Base-by-base conservation (phyloP, 2,797 vertebrate genomes). In the Agapornis canus region DNA sequence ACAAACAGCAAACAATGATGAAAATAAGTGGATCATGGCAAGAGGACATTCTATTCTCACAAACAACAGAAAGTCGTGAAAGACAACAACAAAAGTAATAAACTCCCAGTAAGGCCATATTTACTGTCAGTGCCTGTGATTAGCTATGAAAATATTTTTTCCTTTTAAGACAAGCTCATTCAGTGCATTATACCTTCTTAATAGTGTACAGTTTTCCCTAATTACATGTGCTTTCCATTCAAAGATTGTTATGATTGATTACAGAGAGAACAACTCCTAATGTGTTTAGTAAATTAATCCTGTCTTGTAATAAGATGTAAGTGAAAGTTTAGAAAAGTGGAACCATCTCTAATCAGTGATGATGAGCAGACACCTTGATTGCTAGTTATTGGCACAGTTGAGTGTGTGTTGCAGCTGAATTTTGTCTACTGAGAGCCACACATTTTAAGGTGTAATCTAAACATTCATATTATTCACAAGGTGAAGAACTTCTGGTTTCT, bases 71-170 rank as follows among this genome's bases (percentile, higher is more conserved):
- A 90, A 95, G 39, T 73, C 47, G 80, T 13, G 1, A 66, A 83
- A 86, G 69, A 94, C 78, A 86, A 78, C 61, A 57, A 92, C 77
- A 72, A 31, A 91, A 93, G 18, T 51, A 77, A 85, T 48, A 63
- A 94, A 92, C 45, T 91, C 83, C 92, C 91, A 84, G 59, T 92
- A 97, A 97, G 92, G 92, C 14, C 72, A 48, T 75, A 89, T 92
- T 92, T 89, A 75, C 89, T 93, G 93, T 84, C 90, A 72, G 31
- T 90, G 92, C 94, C 96, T 96, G 94, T 81, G 48, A 90, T 76
- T 37, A 84, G 21, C 52, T 68, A 71, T 23, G 27, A 80, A 94
- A 95, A 77, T 21, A 64, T 29, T 61, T 78, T 49, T 15, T 52
- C 69, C 6, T 72, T 92, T 64, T 60, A 93, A 82, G 49, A 59